Conservation (phyloP, 2,797 vertebrate species). For the Melanitta fusca region DNA sequence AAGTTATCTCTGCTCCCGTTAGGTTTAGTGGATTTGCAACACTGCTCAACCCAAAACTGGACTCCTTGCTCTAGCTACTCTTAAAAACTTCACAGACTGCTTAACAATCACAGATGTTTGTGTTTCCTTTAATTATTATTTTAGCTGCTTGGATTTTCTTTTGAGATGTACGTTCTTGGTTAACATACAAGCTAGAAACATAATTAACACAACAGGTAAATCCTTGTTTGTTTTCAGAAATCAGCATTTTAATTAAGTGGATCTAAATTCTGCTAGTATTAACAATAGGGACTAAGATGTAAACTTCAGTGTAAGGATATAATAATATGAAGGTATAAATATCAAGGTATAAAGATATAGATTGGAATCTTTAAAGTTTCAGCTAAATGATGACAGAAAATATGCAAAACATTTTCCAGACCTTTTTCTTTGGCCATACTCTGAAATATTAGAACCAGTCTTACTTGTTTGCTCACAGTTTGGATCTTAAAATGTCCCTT, state of each 20-base stretch:
- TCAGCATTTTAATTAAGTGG: neutral
- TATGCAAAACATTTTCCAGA: neutral
- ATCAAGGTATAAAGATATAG: neutral
- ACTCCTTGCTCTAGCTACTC: neutral
- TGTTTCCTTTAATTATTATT: neutral
- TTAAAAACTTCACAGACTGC: neutral
- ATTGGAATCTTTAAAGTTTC: neutral
- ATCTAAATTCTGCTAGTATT: neutral
- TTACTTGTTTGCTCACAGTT: neutral
- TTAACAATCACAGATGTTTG: constrained; percentile 22
- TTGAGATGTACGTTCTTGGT: neutral
- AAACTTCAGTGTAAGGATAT: neutral
- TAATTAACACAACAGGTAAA: neutral
- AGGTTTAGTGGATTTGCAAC: neutral
- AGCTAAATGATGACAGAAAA: neutral
- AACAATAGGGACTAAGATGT: neutral
- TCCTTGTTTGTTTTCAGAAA: neutral
- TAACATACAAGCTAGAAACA: neutral
- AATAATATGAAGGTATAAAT: neutral
- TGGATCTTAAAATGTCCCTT: neutral
- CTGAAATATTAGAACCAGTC: neutral
- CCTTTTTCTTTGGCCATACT: neutral
- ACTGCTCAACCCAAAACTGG: neutral
- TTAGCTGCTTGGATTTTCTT: constrained; percentile 2
- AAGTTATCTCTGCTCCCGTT: neutral